phyloP scores from a whole-genome alignment of 1,140 invertebrate genomes.

The Spodoptera litura region DNA sequence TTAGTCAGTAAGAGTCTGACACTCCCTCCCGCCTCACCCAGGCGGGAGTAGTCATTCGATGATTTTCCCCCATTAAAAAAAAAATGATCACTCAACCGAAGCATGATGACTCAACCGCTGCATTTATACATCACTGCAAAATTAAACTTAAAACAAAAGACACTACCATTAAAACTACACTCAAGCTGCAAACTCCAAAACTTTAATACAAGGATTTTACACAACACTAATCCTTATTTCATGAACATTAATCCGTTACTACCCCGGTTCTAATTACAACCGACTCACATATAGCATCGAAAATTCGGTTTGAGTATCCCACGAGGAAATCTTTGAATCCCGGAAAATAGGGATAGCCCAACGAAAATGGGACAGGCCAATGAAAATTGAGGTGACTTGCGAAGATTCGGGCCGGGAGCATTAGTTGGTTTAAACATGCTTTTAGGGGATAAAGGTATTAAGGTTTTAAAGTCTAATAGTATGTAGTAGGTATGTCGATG shows the following conservation, averaged over 20 bases:
- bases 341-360: slow-evolving; percentile 9
- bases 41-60: no score
- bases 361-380: not conserved
- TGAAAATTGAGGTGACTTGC: slow-evolving; percentile 9
- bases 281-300: slow-evolving; percentile 6
- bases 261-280: not conserved
- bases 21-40: no score
- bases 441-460: slow-evolving; percentile 17
- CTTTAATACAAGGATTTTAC: not conserved
- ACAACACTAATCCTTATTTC: not conserved
- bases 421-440: slow-evolving; percentile 28
- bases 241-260: not conserved
- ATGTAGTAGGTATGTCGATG: no score
- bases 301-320: not conserved
- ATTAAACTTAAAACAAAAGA: no score
- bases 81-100: no score
- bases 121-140: no score
- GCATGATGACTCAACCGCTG: no score
- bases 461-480: not conserved
- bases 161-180: not conserved
- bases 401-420: slow-evolving; percentile 1
- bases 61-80: no score
- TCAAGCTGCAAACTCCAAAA: not conserved
- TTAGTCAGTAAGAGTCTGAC: no score
- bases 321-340: slow-evolving; percentile 11